Percentiles rank a stretch among this genome's conserved stretches.
phyloP scores from a whole-genome alignment of 2,888 invertebrate genomes.

The Spialia ferax region DNA sequence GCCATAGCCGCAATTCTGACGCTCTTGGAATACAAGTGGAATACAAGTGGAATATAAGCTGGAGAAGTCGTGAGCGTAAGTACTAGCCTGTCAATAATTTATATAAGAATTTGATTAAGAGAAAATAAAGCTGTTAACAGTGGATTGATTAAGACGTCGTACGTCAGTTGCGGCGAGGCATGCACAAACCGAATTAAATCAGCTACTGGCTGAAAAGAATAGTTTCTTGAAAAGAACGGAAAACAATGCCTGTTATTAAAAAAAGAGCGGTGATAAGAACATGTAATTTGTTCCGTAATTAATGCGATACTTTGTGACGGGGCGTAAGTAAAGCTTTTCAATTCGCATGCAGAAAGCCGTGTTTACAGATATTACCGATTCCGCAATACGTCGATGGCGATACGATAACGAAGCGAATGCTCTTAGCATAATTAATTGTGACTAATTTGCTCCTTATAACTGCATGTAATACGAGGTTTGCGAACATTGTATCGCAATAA shows the following conservation, averaged over 20 bases:
- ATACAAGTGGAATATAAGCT: too few species aligned
- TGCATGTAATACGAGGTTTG: slow-evolving; percentile 51
- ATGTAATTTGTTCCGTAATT: slow-evolving; percentile 80
- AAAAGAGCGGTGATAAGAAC: slow-evolving; percentile 79
- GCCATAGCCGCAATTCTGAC: too few species aligned
- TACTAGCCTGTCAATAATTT: too few species aligned
- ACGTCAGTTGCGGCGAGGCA: slow-evolving; percentile 63
- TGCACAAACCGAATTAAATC: slow-evolving; percentile 80
- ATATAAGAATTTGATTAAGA: too few species aligned
- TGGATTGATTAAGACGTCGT: slow-evolving; percentile 65
- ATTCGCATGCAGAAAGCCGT: slow-evolving; percentile 74
- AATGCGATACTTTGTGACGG: slow-evolving; percentile 77
- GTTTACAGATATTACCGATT: slow-evolving; percentile 67
- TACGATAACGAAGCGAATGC: slow-evolving; percentile 66
- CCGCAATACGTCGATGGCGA: slow-evolving; percentile 68
- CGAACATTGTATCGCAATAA: slow-evolving; percentile 28
- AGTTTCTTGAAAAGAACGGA: slow-evolving; percentile 81
- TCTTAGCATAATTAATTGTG: slow-evolving; percentile 74
- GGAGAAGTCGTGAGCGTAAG: too few species aligned
- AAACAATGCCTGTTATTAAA: slow-evolving; percentile 84
- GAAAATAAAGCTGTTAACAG: slow-evolving; percentile 57
- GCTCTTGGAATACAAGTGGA: too few species aligned
- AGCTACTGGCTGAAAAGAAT: slow-evolving; percentile 81
- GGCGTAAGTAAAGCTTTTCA: slow-evolving; percentile 78
- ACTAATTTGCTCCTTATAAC: slow-evolving; percentile 71